Evolutionary conservation across 2,888 invertebrate genomes (phyloP), one percentile per base, ranked within the genome.

Genomic region (Drosophila lacicola): DNA sequence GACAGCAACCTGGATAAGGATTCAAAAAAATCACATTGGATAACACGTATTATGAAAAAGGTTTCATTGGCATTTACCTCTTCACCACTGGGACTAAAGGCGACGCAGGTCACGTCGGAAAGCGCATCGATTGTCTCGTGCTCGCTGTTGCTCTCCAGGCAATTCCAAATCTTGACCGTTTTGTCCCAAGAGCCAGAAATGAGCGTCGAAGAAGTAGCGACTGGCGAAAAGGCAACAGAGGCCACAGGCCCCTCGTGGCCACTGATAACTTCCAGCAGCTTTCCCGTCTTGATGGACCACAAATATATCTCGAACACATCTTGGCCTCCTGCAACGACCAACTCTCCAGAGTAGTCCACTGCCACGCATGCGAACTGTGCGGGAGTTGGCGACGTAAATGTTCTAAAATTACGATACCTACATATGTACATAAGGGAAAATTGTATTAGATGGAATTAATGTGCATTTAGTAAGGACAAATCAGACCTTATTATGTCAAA

Each of bases 371-470:
- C 95, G 92, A 99, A 98, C 93, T 99, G 99, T 0, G 97, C 97
- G 0, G 97, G 96, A 50, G 95, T 94, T 0, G 98, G 98, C 0
- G 98, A 97, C 0, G 98, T 97, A 64, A 99, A 95, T 0, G 99
- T 99, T 50, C 98, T 95, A 93, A 99, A 99, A 93, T 99, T 99
- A 42, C 99, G 97, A 92, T 99, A 99, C 83, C 99, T 97, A n/a
- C 83, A 98, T 97, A 17, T 3, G 71, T 67, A 37, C 9, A 39
- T 1, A 46, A 11, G 14, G 1, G 3, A n/a, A 19, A 0, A 14
- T 11, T 11, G 0, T 9, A 11, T 53, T 17, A 42, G 5, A 33
- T 17, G 0, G 8, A 17, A 36, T 9, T 14, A 11, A 4, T 9
- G 8, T 3, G 4, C 21, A 25, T 29, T 44, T 0, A 33, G 11